phyloP scores from a whole-genome alignment of 92 coral and sea anemone species.

The Porites evermanni region DNA sequence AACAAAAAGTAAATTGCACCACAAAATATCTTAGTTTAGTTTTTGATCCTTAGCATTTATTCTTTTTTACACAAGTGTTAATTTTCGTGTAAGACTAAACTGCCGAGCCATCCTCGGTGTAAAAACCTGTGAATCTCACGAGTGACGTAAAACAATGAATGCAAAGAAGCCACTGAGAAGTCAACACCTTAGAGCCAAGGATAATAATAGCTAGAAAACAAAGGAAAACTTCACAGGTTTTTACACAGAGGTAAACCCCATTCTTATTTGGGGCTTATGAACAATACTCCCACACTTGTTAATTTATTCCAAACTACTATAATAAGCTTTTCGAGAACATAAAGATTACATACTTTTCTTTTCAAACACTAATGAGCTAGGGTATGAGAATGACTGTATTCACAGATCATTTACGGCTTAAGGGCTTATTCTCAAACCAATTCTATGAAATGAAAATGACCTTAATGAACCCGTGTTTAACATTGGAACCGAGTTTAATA shows the following conservation, averaged over 20 bases:
- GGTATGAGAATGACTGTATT: constrained; percentile 9
- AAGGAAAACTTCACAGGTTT: too few relatives aligned
- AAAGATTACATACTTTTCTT: constrained; percentile 26
- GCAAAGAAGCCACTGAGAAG: too few relatives aligned
- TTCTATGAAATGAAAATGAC: background rate
- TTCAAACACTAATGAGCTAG: constrained; percentile 34
- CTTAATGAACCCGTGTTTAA: background rate
- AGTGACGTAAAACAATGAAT: too few relatives aligned
- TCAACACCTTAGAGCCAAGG: too few relatives aligned
- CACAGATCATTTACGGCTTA: constrained; percentile 45
- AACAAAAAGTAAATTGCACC: too few relatives aligned
- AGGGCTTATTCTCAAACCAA: constrained; percentile 25
- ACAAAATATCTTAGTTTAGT: too few relatives aligned
- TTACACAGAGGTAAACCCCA: background rate
- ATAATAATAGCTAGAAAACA: too few relatives aligned
- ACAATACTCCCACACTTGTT: background rate
- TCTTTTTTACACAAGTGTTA: too few relatives aligned
- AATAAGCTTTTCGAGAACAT: constrained; percentile 17
- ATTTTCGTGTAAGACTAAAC: too few relatives aligned
- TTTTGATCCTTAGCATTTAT: too few relatives aligned
- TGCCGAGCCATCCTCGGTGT: background rate
- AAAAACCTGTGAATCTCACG: too few relatives aligned
- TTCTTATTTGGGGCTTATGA: background rate
- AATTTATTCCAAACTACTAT: constrained; percentile 20
- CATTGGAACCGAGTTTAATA: background rate